Evolutionary conservation across 2,797 vertebrate genomes (phyloP).

Genomic region (Spondyliosoma cantharus): DNA sequence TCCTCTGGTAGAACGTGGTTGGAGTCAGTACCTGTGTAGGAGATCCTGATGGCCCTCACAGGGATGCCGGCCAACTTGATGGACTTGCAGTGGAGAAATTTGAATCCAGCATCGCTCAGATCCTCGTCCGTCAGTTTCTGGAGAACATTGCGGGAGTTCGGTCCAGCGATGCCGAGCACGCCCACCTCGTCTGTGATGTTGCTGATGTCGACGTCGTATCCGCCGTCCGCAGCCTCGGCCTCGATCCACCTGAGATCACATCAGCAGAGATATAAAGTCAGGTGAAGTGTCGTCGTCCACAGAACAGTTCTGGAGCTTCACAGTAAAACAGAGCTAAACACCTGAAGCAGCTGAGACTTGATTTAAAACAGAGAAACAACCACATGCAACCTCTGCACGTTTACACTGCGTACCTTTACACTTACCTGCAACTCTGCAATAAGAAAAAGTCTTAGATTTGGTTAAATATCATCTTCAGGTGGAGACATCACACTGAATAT

Average conservation of each 20-base stretch:
- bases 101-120: constrained; percentile 88
- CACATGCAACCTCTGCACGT: too few relatives aligned
- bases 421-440: too few relatives aligned
- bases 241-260: constrained; percentile 91
- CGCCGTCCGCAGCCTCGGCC: constrained; percentile 81
- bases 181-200: constrained; percentile 92
- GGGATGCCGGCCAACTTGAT: constrained; percentile 85
- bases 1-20: background rate
- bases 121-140: constrained; percentile 93
- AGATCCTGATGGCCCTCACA: constrained; percentile 93
- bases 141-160: constrained; percentile 90
- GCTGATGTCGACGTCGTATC: constrained; percentile 88
- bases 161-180: constrained; percentile 93
- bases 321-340: too few relatives aligned
- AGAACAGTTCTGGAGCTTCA: too few relatives aligned
- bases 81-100: constrained; percentile 91
- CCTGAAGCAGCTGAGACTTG: too few relatives aligned
- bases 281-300: too few relatives aligned
- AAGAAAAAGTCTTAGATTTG: too few relatives aligned
- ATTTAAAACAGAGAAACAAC: too few relatives aligned
- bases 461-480: too few relatives aligned
- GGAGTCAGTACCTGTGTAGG: constrained; percentile 90
- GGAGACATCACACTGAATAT: too few relatives aligned
- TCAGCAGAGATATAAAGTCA: background rate
- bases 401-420: too few relatives aligned